Base-by-base conservation (phyloP, 1,140 invertebrate species). In the Aculops lycopersici region DNA sequence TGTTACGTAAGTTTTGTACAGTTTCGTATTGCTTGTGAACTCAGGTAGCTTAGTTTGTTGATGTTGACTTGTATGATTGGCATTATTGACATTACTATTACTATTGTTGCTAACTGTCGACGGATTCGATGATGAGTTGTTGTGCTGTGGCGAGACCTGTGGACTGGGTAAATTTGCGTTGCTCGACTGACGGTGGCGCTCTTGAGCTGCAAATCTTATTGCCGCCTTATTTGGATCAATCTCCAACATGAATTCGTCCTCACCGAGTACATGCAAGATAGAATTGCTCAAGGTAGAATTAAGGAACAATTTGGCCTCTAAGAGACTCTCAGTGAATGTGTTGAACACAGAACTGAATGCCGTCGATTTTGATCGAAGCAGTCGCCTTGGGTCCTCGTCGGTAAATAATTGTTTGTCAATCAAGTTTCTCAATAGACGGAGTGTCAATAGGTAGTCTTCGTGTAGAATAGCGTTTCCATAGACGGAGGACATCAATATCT, bases 191-290 rank as follows among this genome's bases (percentile, higher is more conserved):
- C 70, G 69, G 3, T 68, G 49, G 36, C 70, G 60, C 48, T 81
- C 77, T 2, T 63, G 54, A 1, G 65, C 52, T 21, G 69, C 62
- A 53, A 77, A 77, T 43, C 72, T 64, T n/a, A 71, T 60, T 13
- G 70, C 54, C 31, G 73, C 70, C 58, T 84, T 88, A 43, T 76
- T 70, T 0, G 80, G 75, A 58, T 94, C 83, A 20, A 86, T 71
- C 43, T 92, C 83, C 35, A 88, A 63, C 57, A 79, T 83, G 52
- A 72, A 70, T 53, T 92, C 81, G 52, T 84, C 78, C 49, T 84
- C 78, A 58, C 77, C 78, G 2, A 95, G 60, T n/a, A 94, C 62
- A 36, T 74, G 67, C 67, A 90, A 74, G 35, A 94, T 74, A 1
- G 88, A 81, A 14, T 70, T 70, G 53, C 86, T 74, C 3, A 97